Conservation (phyloP, 2,888 invertebrate species). For the Hydraecia micacea region DNA sequence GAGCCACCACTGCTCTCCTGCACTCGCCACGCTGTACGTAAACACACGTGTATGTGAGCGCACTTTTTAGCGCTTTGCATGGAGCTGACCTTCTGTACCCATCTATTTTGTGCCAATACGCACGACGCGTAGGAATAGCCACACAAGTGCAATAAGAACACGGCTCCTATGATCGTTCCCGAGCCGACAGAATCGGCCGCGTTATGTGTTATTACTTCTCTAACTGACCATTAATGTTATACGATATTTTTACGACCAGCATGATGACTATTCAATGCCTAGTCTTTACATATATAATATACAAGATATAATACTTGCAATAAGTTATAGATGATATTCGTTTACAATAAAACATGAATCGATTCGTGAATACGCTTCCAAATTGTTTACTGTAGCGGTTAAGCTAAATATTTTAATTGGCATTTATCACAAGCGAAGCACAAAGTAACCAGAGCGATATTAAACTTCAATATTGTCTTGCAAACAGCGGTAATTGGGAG, state of each 20-base stretch:
- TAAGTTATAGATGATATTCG: conserved; percentile 16
- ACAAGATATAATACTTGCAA: conserved; percentile 30
- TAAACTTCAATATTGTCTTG: conserved; percentile 79
- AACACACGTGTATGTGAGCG: too few relatives aligned
- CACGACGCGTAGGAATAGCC: conserved; percentile 55
- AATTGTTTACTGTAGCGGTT: conserved; percentile 44
- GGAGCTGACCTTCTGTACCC: conserved; percentile 19
- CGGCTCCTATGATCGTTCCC: conserved; percentile 45
- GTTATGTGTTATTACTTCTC: conserved; percentile 58
- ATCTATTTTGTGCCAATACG: conserved; percentile 19
- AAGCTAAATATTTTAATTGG: conserved; percentile 60
- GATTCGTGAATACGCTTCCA: conserved; percentile 36
- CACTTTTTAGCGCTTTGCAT: background rate
- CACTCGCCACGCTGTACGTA: background rate
- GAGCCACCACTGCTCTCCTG: background rate
- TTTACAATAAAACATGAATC: conserved; percentile 19
- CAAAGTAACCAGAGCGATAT: conserved; percentile 73
- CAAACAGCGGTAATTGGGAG: conserved; percentile 80
- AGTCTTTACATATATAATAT: conserved; percentile 51
- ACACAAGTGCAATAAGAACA: conserved; percentile 56
- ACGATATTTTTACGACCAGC: conserved; percentile 61
- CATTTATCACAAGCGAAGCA: conserved; percentile 48
- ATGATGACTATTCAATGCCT: conserved; percentile 48
- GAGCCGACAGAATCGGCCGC: conserved; percentile 53
- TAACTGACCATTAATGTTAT: conserved; percentile 62